These are phyloP conservation scores for Laterallus jamaicensis DNA, from an alignment of 2,113 vertebrate genomes.

Conservation along the genomic window DNA sequence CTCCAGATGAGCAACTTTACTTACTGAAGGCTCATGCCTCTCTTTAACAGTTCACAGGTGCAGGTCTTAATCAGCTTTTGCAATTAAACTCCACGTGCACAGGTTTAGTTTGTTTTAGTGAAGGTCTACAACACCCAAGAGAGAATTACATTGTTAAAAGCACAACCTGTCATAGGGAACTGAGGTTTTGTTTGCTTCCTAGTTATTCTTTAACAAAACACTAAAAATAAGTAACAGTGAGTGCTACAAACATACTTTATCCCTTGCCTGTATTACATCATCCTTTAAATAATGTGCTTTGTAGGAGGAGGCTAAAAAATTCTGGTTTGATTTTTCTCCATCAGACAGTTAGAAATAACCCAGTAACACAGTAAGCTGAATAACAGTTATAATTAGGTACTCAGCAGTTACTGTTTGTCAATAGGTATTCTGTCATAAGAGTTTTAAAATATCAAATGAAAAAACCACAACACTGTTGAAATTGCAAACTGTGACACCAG, in stretches of 20 bases:
- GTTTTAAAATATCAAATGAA: neutral
- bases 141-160: neutral
- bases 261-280: neutral
- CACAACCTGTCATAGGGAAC: neutral
- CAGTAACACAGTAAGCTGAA: neutral
- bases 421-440: neutral
- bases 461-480: neutral
- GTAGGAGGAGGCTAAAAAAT: neutral
- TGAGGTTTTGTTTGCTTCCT: neutral
- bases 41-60: neutral
- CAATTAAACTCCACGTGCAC: neutral
- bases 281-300: neutral
- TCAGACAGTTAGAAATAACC: conserved; percentile 47
- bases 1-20: neutral
- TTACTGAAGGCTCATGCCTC: neutral
- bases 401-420: neutral
- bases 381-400: neutral
- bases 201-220: neutral
- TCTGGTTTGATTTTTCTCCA: conserved; percentile 39
- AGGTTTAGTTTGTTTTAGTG: neutral
- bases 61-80: neutral
- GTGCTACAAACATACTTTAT: neutral
- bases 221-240: neutral
- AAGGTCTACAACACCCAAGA: neutral
- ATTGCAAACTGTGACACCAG: neutral